Evolutionary conservation across 2,113 vertebrate genomes (phyloP).

Genomic region (Pao palembangensis): DNA sequence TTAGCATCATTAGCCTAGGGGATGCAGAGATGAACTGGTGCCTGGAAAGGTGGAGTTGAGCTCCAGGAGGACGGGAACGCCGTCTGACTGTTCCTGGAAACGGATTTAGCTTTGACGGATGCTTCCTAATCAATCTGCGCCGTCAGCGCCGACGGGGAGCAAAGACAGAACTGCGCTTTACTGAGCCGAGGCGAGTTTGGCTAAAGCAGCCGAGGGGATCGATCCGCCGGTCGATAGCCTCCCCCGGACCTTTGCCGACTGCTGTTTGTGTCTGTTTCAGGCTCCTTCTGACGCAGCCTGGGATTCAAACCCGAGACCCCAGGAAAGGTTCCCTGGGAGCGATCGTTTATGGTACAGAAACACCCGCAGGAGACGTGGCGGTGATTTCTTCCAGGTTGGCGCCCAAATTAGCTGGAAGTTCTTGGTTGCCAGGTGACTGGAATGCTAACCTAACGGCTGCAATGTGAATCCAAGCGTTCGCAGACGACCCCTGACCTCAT

Average conservation of each 20-base stretch:
- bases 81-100: conserved; percentile 25
- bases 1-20: neutral
- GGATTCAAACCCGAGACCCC: conserved; percentile 21
- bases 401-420: no score
- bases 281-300: conserved; percentile 25
- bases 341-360: no score
- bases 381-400: no score
- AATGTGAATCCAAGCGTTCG: no score
- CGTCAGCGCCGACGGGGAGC: conserved; percentile 52
- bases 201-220: conserved; percentile 63
- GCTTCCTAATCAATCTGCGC: conserved; percentile 62
- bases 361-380: no score
- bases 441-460: no score
- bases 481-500: no score
- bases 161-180: conserved; percentile 61
- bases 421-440: no score
- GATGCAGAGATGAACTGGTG: no score
- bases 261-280: conserved; percentile 52
- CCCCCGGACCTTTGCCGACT: conserved; percentile 49
- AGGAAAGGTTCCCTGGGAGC: conserved; percentile 11
- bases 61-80: conserved; percentile 22
- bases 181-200: conserved; percentile 59
- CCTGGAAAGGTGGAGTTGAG: neutral
- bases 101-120: conserved; percentile 57
- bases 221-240: conserved; percentile 60